Percentiles rank a stretch among this genome's conserved stretches.
phyloP scores from a whole-genome alignment of 1,140 invertebrate species.

The Drosophila tani region DNA sequence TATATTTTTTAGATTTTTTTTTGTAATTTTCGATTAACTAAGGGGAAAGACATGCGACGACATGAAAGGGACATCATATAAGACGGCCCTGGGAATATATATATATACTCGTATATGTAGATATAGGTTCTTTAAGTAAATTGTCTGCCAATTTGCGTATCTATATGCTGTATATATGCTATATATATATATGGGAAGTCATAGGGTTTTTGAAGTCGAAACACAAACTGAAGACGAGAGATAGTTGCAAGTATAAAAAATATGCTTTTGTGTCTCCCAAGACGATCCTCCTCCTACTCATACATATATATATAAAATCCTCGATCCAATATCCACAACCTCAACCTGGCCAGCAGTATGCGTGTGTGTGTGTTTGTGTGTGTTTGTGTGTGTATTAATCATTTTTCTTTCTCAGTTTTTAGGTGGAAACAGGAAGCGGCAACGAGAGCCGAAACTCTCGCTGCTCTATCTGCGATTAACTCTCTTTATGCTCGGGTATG shows the following conservation, averaged over 20 bases:
- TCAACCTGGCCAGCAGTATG: constrained; percentile 54
- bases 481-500: constrained; percentile 18
- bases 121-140: constrained; percentile 44
- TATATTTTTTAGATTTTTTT: neutral
- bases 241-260: constrained; percentile 48
- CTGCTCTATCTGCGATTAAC: constrained; percentile 27
- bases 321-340: constrained; percentile 42
- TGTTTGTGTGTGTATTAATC: constrained; percentile 9
- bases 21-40: constrained; percentile 44
- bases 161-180: constrained; percentile 21
- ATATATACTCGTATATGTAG: constrained; percentile 34
- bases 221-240: constrained; percentile 37
- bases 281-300: neutral
- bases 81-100: constrained; percentile 17
- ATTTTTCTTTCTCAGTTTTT: constrained; percentile 6
- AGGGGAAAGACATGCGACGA: constrained; percentile 45
- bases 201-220: constrained; percentile 17
- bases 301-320: constrained; percentile 26
- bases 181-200: constrained; percentile 25
- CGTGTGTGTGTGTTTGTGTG: constrained; percentile 40
- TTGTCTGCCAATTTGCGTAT: constrained; percentile 46
- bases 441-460: constrained; percentile 32
- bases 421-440: constrained; percentile 51
- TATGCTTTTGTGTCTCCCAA: constrained; percentile 12
- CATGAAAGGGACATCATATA: constrained; percentile 26